Evolutionary conservation across 2,113 vertebrate genomes (phyloP).

Genomic region (Pterocles gutturalis): DNA sequence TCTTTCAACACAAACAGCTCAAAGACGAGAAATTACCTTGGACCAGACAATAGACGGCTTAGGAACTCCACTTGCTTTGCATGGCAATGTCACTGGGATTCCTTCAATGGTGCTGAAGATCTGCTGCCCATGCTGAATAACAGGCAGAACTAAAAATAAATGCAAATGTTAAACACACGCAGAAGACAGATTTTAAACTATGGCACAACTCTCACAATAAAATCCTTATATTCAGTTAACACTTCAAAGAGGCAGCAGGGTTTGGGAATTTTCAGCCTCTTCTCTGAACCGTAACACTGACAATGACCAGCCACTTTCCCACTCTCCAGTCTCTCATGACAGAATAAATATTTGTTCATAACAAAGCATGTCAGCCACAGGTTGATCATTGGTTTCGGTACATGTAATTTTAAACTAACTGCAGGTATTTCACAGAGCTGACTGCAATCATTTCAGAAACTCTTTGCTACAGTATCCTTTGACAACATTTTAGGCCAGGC

Average conservation of each 20-base stretch:
- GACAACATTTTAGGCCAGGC: not conserved
- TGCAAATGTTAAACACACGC: not conserved
- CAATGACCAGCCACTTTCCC: not conserved
- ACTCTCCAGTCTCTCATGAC: not conserved
- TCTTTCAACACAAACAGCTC: not conserved
- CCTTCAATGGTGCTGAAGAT: conserved; percentile 95
- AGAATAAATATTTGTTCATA: not conserved
- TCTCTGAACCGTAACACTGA: not conserved
- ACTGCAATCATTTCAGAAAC: not conserved
- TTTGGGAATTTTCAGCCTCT: not conserved
- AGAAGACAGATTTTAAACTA: not conserved
- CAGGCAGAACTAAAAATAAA: conserved; percentile 85
- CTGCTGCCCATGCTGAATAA: conserved; percentile 93
- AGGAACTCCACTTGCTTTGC: conserved; percentile 89
- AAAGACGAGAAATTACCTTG: conserved; percentile 81
- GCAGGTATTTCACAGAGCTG: not conserved
- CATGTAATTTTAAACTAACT: accelerated
- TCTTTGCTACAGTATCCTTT: not conserved
- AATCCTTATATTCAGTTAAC: not conserved
- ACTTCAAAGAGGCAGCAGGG: not conserved
- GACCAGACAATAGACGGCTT: conserved; percentile 90
- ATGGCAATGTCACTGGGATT: conserved; percentile 86
- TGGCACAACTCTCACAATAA: not conserved
- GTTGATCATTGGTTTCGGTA: not conserved
- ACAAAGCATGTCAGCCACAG: not conserved